A percentile compares a stretch with the other conserved stretches of the same genome.
These are phyloP conservation scores for Tribolium castaneum DNA, from an alignment of 1,140 invertebrate species.

Conservation along the genomic window DNA sequence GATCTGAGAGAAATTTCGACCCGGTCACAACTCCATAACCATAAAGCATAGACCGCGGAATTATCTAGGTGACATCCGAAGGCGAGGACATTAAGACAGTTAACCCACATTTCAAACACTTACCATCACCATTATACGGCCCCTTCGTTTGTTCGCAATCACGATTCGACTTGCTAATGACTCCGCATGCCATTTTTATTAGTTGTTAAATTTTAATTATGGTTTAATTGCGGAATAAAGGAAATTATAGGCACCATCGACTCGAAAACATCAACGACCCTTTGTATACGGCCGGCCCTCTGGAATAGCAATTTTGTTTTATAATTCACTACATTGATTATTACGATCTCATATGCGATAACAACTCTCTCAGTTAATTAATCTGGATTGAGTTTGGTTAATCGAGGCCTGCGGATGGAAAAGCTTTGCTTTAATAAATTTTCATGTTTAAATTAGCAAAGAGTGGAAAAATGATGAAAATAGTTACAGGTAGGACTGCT, in stretches of 20 bases:
- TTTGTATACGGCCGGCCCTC: background rate
- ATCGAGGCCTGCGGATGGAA: background rate
- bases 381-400: slow-evolving; percentile 16
- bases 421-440: background rate
- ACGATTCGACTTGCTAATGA: background rate
- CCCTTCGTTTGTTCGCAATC: background rate
- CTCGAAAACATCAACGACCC: background rate
- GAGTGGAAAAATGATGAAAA: background rate
- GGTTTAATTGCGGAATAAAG: background rate
- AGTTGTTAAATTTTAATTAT: slow-evolving; percentile 13
- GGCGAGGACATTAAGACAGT: background rate
- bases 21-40: background rate
- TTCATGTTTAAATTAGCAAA: slow-evolving; percentile 6
- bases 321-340: slow-evolving; percentile 30
- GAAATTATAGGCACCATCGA: background rate
- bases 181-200: slow-evolving; percentile 4
- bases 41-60: slow-evolving; percentile 12
- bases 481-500: background rate
- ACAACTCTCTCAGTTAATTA: slow-evolving; percentile 20
- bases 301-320: slow-evolving; percentile 9
- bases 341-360: slow-evolving; percentile 24
- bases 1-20: slow-evolving; percentile 13
- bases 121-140: slow-evolving; percentile 4
- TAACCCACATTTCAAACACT: slow-evolving; percentile 20
- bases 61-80: slow-evolving; percentile 22